Conservation (phyloP, 2,888 invertebrate genomes). For the Opisthograptis luteolata region DNA sequence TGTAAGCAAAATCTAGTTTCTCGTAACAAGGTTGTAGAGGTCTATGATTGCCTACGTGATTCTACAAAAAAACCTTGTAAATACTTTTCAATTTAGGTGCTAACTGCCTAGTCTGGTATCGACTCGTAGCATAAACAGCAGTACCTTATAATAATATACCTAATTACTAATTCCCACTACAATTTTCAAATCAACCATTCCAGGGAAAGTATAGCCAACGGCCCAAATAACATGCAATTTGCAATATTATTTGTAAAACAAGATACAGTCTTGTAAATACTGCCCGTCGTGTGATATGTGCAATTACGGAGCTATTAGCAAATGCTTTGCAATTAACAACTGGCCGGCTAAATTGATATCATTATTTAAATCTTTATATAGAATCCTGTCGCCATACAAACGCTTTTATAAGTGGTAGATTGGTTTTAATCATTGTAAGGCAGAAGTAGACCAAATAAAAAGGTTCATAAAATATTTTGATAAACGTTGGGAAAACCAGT, state of each 20-base stretch:
- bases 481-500: no score
- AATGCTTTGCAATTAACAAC: constrained; percentile 26
- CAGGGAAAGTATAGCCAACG: constrained; percentile 28
- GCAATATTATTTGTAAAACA: constrained; percentile 23
- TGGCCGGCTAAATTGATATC: constrained; percentile 15
- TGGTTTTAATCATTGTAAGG: constrained; percentile 8
- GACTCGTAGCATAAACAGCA: no score
- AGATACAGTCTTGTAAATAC: constrained; percentile 33
- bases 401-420: constrained; percentile 21
- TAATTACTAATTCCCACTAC: constrained; percentile 7
- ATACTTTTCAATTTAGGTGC: no score
- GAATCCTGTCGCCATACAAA: constrained; percentile 15
- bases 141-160: constrained; percentile 11
- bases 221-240: constrained; percentile 25
- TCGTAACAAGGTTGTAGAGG: no score
- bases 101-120: no score
- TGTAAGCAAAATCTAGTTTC: no score
- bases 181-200: constrained; percentile 18
- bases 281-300: constrained; percentile 30
- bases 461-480: no score
- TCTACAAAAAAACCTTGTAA: no score
- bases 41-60: no score
- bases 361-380: constrained; percentile 29
- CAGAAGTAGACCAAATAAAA: background rate
- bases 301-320: constrained; percentile 33